Percentiles rank a stretch among this genome's conserved stretches.
These are phyloP conservation scores for Rhodophaea formosa DNA, from an alignment of 2,888 invertebrate species.

Conservation along the genomic window DNA sequence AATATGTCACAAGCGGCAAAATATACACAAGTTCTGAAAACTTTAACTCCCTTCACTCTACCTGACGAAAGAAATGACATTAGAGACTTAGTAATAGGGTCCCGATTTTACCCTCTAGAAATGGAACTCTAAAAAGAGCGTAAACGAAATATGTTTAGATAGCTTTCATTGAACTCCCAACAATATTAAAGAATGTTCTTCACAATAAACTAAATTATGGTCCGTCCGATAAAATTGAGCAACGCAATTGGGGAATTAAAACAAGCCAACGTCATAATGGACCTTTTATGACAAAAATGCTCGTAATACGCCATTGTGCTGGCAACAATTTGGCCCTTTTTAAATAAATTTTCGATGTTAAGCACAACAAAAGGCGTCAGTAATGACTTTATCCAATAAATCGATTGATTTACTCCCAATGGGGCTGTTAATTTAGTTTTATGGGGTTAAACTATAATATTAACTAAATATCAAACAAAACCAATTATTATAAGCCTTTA, in stretches of 20 bases:
- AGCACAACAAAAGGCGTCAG: constrained; percentile 40
- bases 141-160: no score
- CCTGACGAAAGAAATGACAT: no score
- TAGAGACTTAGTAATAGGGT: no score
- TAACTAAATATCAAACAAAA: no score
- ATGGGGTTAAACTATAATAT: not conserved
- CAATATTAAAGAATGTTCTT: not conserved
- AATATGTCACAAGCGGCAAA: no score
- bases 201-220: not conserved
- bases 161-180: no score
- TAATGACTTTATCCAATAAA: constrained; percentile 57
- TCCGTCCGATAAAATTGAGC: constrained; percentile 1
- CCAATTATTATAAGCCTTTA: no score
- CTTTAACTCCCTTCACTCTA: no score
- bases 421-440: not conserved
- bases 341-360: constrained; percentile 35
- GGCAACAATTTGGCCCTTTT: constrained; percentile 29
- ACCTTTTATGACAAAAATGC: not conserved
- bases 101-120: no score
- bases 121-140: no score
- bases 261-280: constrained; percentile 7
- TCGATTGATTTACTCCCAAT: constrained; percentile 33
- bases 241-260: not conserved
- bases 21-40: no score
- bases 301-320: constrained; percentile 10